Percentiles rank a stretch among this genome's conserved stretches.
These are phyloP conservation scores for Ypsolopha sequella DNA, from an alignment of 2,888 invertebrate species.

Conservation along the genomic window DNA sequence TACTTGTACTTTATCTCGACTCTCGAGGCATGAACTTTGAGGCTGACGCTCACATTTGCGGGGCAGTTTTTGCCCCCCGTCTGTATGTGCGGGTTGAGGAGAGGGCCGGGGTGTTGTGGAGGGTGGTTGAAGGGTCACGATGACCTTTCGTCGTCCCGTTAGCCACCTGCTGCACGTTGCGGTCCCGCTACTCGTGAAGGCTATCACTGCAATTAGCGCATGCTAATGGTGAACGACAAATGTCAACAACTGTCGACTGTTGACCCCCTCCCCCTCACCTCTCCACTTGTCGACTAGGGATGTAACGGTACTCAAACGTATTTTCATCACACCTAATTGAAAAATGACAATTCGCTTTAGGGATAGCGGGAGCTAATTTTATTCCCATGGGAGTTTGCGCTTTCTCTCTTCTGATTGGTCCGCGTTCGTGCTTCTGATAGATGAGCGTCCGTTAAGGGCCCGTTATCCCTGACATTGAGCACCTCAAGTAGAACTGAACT, in stretches of 20 bases:
- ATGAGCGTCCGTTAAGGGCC: too few relatives aligned
- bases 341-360: too few relatives aligned
- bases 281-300: conserved; percentile 10
- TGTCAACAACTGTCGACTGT: neutral
- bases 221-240: neutral
- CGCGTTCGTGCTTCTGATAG: too few relatives aligned
- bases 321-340: too few relatives aligned
- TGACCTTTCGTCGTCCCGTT: conserved; percentile 30
- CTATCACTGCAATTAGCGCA: conserved; percentile 1
- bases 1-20: neutral
- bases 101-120: too few relatives aligned
- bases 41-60: neutral
- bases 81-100: neutral
- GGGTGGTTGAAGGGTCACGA: too few relatives aligned
- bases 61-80: neutral
- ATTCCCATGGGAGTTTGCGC: too few relatives aligned
- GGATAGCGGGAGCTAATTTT: too few relatives aligned
- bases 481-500: too few relatives aligned
- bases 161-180: conserved; percentile 11
- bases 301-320: neutral
- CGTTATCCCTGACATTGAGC: too few relatives aligned
- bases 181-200: neutral
- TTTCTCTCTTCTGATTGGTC: too few relatives aligned
- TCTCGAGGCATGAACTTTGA: neutral
- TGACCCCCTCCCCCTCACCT: conserved; percentile 22